A percentile compares a stretch with the other conserved stretches of the same genome.
phyloP scores from a whole-genome alignment of 2,113 vertebrate species.

The Rhynchopsitta pachyrhyncha region DNA sequence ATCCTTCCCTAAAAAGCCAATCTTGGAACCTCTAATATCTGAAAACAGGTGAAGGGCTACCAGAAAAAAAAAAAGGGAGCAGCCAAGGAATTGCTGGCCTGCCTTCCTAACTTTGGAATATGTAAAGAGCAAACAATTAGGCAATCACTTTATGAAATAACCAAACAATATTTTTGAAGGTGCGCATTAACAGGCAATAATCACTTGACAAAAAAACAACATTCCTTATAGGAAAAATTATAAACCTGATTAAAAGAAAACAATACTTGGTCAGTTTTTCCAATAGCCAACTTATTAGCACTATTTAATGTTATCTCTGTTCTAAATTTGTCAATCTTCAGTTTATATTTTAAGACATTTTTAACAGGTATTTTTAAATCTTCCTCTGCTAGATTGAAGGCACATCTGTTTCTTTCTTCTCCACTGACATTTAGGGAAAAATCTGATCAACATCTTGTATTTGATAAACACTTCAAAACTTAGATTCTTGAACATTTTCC shows the following conservation, averaged over 20 bases:
- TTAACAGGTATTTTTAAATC: not conserved
- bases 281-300: not conserved
- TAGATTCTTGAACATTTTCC: not conserved
- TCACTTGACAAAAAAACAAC: not conserved
- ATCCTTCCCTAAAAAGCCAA: not conserved
- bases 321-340: not conserved
- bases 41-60: not conserved
- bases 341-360: not conserved
- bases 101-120: not conserved
- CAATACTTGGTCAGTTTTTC: not conserved
- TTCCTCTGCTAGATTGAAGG: not conserved
- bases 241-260: not conserved
- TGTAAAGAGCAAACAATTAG: not conserved
- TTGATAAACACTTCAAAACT: conserved; percentile 25
- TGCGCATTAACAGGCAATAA: not conserved
- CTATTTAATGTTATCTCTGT: not conserved
- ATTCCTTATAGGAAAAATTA: not conserved
- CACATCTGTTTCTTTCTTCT: not conserved
- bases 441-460: not conserved
- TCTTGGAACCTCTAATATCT: not conserved
- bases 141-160: not conserved
- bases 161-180: not conserved
- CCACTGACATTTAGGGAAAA: not conserved
- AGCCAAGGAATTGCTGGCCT: not conserved
- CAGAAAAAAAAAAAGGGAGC: not conserved